phyloP scores from a whole-genome alignment of 2,113 vertebrate species.

The Osmerus eperlanus region DNA sequence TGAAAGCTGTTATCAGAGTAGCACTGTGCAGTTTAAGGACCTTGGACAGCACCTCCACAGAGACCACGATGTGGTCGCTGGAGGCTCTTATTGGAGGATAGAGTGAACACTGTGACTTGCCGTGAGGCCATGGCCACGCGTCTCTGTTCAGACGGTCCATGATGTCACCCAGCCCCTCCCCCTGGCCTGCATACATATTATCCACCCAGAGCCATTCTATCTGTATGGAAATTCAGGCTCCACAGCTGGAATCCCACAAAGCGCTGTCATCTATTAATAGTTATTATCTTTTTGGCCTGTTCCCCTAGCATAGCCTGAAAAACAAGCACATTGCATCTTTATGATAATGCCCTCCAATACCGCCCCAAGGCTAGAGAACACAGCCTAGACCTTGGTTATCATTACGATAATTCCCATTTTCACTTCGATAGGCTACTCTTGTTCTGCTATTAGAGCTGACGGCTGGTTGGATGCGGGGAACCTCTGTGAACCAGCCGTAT shows the following conservation, averaged over 20 bases:
- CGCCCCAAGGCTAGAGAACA: constrained; percentile 69
- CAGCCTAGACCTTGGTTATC: constrained; percentile 75
- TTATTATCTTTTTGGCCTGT: constrained; percentile 98
- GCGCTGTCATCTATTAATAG: constrained; percentile 99
- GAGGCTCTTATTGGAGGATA: constrained; percentile 41
- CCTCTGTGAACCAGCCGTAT: constrained; percentile 54
- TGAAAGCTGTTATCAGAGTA: constrained; percentile 53
- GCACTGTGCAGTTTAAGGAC: constrained; percentile 54
- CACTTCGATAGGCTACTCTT: constrained; percentile 65
- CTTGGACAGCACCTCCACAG: constrained; percentile 60
- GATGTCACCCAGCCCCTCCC: constrained; percentile 72
- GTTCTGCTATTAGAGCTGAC: constrained; percentile 67
- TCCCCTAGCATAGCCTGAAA: constrained; percentile 81
- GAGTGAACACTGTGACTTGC: constrained; percentile 49
- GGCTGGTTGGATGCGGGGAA: constrained; percentile 41
- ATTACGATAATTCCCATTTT: constrained; percentile 80
- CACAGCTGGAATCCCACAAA: constrained; percentile 96
- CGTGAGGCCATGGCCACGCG: constrained; percentile 67
- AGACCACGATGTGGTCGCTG: constrained; percentile 40
- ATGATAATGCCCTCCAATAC: constrained; percentile 78
- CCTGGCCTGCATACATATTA: constrained; percentile 78
- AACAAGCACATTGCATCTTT: constrained; percentile 94
- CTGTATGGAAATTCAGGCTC: constrained; percentile 97
- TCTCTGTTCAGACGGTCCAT: constrained; percentile 81
- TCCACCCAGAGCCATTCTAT: constrained; percentile 98